Percentiles rank a stretch among this genome's conserved stretches.
phyloP scores from a whole-genome alignment of 1,140 invertebrate genomes.

The Magallana angulata region DNA sequence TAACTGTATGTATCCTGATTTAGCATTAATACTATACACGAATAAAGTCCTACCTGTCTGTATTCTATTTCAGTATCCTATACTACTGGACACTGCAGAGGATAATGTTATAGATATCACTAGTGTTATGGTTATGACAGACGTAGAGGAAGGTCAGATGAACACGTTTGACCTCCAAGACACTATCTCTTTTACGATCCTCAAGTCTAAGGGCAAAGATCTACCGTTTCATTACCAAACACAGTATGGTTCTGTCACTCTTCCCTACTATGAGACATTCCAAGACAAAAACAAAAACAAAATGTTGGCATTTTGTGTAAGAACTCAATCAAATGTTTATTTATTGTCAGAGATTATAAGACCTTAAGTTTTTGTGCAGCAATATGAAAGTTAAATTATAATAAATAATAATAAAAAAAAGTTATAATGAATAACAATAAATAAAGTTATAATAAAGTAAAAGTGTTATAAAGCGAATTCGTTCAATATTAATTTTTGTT shows the following conservation, averaged over 20 bases:
- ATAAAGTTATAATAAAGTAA: too few species aligned
- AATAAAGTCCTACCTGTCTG: too few species aligned
- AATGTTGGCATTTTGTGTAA: background rate
- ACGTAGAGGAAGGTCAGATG: conserved; percentile 3
- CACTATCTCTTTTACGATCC: conserved; percentile 31
- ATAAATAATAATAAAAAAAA: too few species aligned
- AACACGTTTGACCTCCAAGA: background rate
- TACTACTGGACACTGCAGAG: background rate
- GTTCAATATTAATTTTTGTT: too few species aligned
- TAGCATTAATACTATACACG: too few species aligned
- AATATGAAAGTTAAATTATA: too few species aligned
- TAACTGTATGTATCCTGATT: too few species aligned
- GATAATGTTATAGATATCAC: background rate
- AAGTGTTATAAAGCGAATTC: too few species aligned
- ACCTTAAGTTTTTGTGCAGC: too few species aligned
- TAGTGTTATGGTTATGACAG: background rate
- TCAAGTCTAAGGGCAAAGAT: conserved; percentile 25
- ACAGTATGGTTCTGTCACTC: conserved; percentile 16
- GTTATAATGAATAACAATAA: too few species aligned
- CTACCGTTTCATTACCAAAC: conserved; percentile 20
- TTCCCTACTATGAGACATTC: conserved; percentile 43
- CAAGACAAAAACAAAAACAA: conserved; percentile 35
- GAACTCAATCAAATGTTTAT: background rate
- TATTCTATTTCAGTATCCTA: background rate
- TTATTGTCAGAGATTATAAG: background rate